Conservation (phyloP, 2,888 invertebrate species). For the Synanthedon myopaeformis region DNA sequence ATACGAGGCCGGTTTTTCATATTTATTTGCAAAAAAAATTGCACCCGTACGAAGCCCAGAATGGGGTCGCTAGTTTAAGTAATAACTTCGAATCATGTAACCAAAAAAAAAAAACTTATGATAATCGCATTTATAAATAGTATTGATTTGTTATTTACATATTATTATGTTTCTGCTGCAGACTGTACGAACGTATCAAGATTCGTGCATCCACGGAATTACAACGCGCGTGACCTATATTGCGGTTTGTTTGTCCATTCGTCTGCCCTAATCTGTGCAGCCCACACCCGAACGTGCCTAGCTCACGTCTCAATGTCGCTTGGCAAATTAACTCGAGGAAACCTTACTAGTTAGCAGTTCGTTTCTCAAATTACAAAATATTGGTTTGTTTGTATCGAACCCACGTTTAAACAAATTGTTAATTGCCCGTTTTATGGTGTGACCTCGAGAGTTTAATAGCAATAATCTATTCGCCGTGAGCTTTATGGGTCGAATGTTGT, state of each 20-base stretch:
- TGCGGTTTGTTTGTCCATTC: constrained; percentile 5
- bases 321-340: constrained; percentile 18
- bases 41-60: too few relatives aligned
- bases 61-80: too few relatives aligned
- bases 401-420: not conserved
- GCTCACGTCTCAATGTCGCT: constrained; percentile 18
- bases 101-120: too few relatives aligned
- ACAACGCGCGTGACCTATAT: constrained; percentile 30
- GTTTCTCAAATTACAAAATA: not conserved
- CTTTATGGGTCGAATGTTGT: not conserved
- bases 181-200: too few relatives aligned
- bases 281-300: constrained; percentile 27
- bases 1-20: too few relatives aligned
- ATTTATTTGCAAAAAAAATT: too few relatives aligned
- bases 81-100: too few relatives aligned
- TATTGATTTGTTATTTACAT: not conserved
- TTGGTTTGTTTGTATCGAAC: not conserved
- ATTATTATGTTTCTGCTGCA: not conserved
- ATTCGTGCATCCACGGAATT: constrained; percentile 10
- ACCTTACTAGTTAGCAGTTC: constrained; percentile 5
- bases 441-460: not conserved
- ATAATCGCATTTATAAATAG: too few relatives aligned
- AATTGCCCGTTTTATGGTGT: not conserved
- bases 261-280: constrained; percentile 29
- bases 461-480: not conserved